A percentile compares a stretch with the other conserved stretches of the same genome.
Conservation (phyloP, 2,888 invertebrate species). For the Chalcis sispes region DNA sequence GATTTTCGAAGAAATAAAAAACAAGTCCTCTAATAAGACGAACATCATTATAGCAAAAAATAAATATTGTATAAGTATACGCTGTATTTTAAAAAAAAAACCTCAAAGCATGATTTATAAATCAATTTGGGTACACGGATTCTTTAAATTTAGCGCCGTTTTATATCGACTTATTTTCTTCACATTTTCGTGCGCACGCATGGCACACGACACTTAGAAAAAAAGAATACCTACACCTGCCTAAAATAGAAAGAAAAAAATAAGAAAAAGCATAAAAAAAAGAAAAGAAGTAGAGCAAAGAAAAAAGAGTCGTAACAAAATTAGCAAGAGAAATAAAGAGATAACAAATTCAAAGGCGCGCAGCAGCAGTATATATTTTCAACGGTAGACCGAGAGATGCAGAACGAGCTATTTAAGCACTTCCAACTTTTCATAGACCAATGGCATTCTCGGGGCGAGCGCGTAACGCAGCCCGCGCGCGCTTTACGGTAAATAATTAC, state of each 20-base stretch:
- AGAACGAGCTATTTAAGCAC: slow-evolving; percentile 38
- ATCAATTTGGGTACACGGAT: too few species aligned
- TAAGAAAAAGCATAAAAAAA: slow-evolving; percentile 3
- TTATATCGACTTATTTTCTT: too few species aligned
- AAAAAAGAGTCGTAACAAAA: background rate
- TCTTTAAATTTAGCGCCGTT: too few species aligned
- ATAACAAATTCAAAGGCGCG: background rate
- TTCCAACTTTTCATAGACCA: slow-evolving; percentile 49
- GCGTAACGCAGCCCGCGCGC: background rate
- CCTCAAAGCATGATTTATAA: too few species aligned
- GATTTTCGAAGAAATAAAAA: too few species aligned
- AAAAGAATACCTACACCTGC: background rate
- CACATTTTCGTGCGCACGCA: too few species aligned
- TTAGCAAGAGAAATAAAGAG: slow-evolving; percentile 1
- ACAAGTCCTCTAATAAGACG: too few species aligned
- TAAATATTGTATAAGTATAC: too few species aligned
- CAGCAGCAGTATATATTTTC: slow-evolving; percentile 1
- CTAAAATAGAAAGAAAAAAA: background rate
- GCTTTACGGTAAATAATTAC: slow-evolving; percentile 51
- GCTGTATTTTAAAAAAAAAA: too few species aligned
- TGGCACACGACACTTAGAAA: too few species aligned
- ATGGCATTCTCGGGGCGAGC: slow-evolving; percentile 23
- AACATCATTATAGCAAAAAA: too few species aligned
- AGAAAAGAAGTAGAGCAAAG: background rate
- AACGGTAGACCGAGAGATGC: background rate